These are phyloP conservation scores for Drosophila paramelanica DNA, from an alignment of 2,888 invertebrate species.

Conservation along the genomic window DNA sequence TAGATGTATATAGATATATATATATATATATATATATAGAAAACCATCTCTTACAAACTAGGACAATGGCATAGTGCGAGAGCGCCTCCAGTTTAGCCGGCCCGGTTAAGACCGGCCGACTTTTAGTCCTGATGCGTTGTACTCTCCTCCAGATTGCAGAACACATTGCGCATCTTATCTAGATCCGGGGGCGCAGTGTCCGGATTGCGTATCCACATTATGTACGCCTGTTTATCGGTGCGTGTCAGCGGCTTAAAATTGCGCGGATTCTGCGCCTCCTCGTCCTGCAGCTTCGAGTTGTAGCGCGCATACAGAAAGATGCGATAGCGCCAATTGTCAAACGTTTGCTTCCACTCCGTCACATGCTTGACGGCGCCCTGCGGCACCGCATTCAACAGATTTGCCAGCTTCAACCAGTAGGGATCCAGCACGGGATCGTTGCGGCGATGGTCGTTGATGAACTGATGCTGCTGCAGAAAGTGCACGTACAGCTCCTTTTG, in stretches of 20 bases:
- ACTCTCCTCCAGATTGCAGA: slow-evolving; percentile 80
- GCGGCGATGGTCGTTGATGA: slow-evolving; percentile 81
- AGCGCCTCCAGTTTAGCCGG: slow-evolving; percentile 30
- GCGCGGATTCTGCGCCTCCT: slow-evolving; percentile 80
- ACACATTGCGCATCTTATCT: slow-evolving; percentile 83
- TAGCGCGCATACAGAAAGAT: slow-evolving; percentile 82
- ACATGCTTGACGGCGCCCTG: slow-evolving; percentile 82
- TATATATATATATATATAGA: slow-evolving; percentile 32
- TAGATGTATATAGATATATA: slow-evolving; percentile 15
- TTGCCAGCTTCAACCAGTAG: slow-evolving; percentile 81
- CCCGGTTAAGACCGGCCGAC: slow-evolving; percentile 28
- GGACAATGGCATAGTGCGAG: slow-evolving; percentile 63
- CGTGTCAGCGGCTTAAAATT: slow-evolving; percentile 82
- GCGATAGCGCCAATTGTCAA: slow-evolving; percentile 83
- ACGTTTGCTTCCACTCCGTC: slow-evolving; percentile 82
- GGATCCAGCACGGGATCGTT: slow-evolving; percentile 81
- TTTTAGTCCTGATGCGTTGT: slow-evolving; percentile 74
- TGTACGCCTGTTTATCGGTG: slow-evolving; percentile 82
- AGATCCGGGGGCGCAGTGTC: slow-evolving; percentile 82
- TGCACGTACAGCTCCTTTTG: slow-evolving; percentile 82
- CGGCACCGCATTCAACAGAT: slow-evolving; percentile 80
- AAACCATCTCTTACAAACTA: slow-evolving; percentile 48
- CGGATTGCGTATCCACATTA: slow-evolving; percentile 82
- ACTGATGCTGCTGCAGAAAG: slow-evolving; percentile 81
- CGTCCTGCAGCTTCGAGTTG: slow-evolving; percentile 81